Evolutionary conservation across 2,113 vertebrate genomes (phyloP), one percentile per base, ranked within the genome.

Genomic region (Genyomyrus donnyi): DNA sequence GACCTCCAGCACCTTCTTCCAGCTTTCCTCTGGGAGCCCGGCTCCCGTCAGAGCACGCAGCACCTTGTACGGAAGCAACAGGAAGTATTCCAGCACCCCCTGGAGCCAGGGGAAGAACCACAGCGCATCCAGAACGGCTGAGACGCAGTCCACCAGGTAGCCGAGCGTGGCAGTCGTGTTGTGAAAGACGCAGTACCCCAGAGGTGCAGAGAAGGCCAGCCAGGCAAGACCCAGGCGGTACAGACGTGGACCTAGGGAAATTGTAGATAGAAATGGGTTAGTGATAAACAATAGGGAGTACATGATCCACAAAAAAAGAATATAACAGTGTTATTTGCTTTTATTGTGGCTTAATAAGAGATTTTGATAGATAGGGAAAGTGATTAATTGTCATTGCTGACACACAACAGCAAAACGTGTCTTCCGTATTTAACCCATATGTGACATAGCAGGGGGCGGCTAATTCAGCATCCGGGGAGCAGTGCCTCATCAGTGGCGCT

Each of bases 1-100:
- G 93, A 96, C 96, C 85, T 97, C 95, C 91, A 97, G 94, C 56
- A 98, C 91, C 86, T 95, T 97, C 91, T 91, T 96, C 97, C 97
- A 98, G 39, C 95, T 94, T n/a, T 96, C 96, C 77, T 97, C 97
- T 13, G 94, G 95, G 89, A 95, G 90, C 0, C 94, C 91, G 21
- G 92, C 94, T 11, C 95, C 96, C 0, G 94, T 94, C 39, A 98
- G 77, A 24, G 92, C 90, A 88, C 94, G 93, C 92, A 95, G 90
- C 5, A 94, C 45, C 1, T 91, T 92, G 90, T 97, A 97, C n/a
- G 97, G 97, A 89, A 97, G 93, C 53, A 98, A 93, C 80, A 98
- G 92, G 87, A 95, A 83, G 74, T 93, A 96, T 91, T 97, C 97
- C 90, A 97, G 4, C 13, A 95, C 88, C 58, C 50, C 83, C 91